Evolutionary conservation across 2,888 invertebrate genomes (phyloP).

Genomic region (Didymodactylos carnosus): DNA sequence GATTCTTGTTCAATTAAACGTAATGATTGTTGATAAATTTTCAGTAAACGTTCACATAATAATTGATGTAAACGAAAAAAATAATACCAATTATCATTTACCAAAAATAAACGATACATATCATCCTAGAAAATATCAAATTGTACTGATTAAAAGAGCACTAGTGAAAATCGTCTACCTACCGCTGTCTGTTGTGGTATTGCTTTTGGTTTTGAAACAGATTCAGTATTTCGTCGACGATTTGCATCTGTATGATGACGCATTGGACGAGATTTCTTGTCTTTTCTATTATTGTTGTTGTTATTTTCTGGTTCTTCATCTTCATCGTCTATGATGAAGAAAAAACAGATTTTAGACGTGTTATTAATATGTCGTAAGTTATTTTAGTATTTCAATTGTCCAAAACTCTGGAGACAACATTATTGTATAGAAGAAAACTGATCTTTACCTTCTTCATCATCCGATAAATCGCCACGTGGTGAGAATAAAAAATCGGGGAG

Average conservation of each 20-base stretch:
- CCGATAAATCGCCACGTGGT: slow-evolving; percentile 67
- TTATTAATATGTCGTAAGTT: too few species aligned
- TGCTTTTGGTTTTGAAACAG: not conserved
- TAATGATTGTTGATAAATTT: slow-evolving; percentile 52
- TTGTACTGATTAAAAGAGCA: not conserved
- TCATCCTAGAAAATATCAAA: slow-evolving; percentile 19
- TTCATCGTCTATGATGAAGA: not conserved
- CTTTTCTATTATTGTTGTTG: slow-evolving; percentile 6
- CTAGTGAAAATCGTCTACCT: slow-evolving; percentile 12
- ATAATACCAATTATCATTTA: slow-evolving; percentile 75
- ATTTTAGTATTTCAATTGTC: too few species aligned
- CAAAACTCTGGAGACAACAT: too few species aligned
- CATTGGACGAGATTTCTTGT: slow-evolving; percentile 11
- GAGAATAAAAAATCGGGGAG: slow-evolving; percentile 80
- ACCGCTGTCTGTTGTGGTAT: not conserved
- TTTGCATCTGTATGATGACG: slow-evolving; percentile 10
- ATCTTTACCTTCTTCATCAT: slow-evolving; percentile 48
- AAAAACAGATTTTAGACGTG: too few species aligned
- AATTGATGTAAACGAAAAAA: slow-evolving; percentile 84
- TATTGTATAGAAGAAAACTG: not conserved
- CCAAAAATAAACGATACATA: slow-evolving; percentile 60
- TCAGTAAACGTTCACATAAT: slow-evolving; percentile 66
- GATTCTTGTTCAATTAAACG: slow-evolving; percentile 26
- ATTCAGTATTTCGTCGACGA: slow-evolving; percentile 4
- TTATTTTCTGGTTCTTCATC: too few species aligned